These are phyloP conservation scores for Oophaga pumilio DNA, from an alignment of 2,113 vertebrate species.

Conservation along the genomic window DNA sequence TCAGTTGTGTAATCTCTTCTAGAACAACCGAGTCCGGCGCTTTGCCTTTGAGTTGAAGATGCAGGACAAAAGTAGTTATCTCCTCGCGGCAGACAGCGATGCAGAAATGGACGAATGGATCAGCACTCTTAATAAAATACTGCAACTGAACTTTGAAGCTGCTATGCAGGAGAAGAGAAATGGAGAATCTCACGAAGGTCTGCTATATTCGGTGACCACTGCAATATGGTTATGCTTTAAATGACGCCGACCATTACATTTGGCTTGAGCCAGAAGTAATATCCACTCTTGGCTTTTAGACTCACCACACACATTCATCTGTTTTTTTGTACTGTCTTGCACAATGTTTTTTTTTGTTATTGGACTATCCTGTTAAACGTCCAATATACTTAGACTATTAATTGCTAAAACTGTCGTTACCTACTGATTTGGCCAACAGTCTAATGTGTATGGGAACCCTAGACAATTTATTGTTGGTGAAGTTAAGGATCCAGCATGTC, in stretches of 20 bases:
- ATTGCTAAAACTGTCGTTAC: no score
- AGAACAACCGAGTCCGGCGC: slow-evolving; percentile 94
- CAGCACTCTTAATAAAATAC: slow-evolving; percentile 90
- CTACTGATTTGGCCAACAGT: no score
- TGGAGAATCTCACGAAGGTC: slow-evolving; percentile 92
- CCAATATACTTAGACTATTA: no score
- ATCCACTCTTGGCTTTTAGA: no score
- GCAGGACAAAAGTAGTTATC: slow-evolving; percentile 97
- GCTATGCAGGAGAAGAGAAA: slow-evolving; percentile 98
- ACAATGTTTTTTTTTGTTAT: no score
- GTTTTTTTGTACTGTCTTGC: no score
- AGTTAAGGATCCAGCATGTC: no score
- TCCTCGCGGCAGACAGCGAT: slow-evolving; percentile 92
- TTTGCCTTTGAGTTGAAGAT: slow-evolving; percentile 98
- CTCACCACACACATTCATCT: no score
- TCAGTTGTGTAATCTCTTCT: slow-evolving; percentile 43
- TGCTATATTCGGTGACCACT: slow-evolving; percentile 22
- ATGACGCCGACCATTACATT: neutral
- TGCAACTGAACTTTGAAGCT: slow-evolving; percentile 94
- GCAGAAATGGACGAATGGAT: slow-evolving; percentile 98
- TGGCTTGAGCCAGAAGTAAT: no score
- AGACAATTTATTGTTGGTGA: no score
- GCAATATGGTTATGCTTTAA: neutral
- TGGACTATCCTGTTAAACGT: no score
- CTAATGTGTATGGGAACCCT: no score